Evolutionary conservation across 2,113 vertebrate species (phyloP).

Genomic region (Cinclus cinclus): DNA sequence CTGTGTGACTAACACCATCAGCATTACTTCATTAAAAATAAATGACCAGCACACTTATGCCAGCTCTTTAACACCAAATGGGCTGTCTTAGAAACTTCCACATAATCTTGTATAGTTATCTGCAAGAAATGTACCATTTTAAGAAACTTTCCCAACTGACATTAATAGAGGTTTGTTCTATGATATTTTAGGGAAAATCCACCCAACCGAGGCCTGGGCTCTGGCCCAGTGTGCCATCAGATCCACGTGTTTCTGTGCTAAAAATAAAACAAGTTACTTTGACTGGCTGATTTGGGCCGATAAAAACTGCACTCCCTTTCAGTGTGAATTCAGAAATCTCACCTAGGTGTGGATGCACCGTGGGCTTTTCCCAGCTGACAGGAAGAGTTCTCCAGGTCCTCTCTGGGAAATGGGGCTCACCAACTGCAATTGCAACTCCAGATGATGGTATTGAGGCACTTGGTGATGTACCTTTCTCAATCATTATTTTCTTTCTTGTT

Average conservation of each 20-base stretch:
- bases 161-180: not conserved
- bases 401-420: not conserved
- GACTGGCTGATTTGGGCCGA: not conserved
- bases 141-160: not conserved
- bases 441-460: not conserved
- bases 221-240: not conserved
- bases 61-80: not conserved
- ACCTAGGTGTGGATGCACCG: not conserved
- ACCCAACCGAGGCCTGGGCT: not conserved
- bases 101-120: not conserved
- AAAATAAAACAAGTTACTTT: not conserved
- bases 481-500: not conserved
- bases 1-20: not conserved
- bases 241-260: not conserved
- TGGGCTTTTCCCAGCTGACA: not conserved
- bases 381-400: not conserved
- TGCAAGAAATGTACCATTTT: not conserved
- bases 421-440: not conserved
- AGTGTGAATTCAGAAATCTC: fast-evolving
- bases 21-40: not conserved
- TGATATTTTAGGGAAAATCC: not conserved
- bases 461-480: not conserved
- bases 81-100: not conserved
- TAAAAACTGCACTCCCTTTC: not conserved
- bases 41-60: not conserved